A percentile compares a stretch with the other conserved stretches of the same genome.
phyloP scores from a whole-genome alignment of 2,888 invertebrate genomes.

The Hecatera dysodea region DNA sequence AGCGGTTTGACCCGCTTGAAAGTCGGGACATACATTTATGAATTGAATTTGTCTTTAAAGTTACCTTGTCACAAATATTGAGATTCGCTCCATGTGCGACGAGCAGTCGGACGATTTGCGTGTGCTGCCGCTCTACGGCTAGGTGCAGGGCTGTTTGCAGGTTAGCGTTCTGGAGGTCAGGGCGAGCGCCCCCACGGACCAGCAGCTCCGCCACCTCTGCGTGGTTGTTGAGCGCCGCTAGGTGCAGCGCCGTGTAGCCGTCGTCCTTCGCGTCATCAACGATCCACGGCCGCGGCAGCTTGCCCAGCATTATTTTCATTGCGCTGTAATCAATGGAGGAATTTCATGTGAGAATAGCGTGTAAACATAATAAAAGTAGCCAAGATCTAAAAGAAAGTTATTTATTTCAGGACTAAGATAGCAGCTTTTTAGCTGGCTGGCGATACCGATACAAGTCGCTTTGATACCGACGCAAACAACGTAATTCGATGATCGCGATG shows the following conservation, averaged over 20 bases:
- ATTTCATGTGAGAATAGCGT: neutral
- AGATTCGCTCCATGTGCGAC: constrained; percentile 98
- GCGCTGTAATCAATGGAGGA: constrained; percentile 92
- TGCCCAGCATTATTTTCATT: constrained; percentile 98
- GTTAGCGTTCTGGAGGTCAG: constrained; percentile 99
- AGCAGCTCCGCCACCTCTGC: constrained; percentile 98
- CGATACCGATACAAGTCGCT: constrained; percentile 39
- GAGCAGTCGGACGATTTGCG: constrained; percentile 98
- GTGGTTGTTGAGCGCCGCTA: constrained; percentile 99
- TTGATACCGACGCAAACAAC: constrained; percentile 54
- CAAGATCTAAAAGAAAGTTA: neutral
- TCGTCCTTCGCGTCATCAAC: constrained; percentile 99
- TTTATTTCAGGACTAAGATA: neutral
- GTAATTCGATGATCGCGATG: constrained; percentile 52
- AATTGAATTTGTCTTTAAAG: neutral
- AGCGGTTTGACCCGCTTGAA: neutral
- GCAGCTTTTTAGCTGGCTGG: constrained; percentile 27
- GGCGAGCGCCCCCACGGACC: constrained; percentile 97
- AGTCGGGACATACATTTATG: too few species aligned
- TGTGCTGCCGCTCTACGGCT: constrained; percentile 99
- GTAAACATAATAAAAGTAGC: neutral
- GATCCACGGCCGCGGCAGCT: constrained; percentile 98
- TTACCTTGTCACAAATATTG: constrained; percentile 98
- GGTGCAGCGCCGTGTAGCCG: constrained; percentile 98
- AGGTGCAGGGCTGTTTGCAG: constrained; percentile 98